Percentiles rank a stretch among this genome's conserved stretches.
Evolutionary conservation across 2,113 vertebrate species (phyloP).

Genomic region (Corydoras maculifer): DNA sequence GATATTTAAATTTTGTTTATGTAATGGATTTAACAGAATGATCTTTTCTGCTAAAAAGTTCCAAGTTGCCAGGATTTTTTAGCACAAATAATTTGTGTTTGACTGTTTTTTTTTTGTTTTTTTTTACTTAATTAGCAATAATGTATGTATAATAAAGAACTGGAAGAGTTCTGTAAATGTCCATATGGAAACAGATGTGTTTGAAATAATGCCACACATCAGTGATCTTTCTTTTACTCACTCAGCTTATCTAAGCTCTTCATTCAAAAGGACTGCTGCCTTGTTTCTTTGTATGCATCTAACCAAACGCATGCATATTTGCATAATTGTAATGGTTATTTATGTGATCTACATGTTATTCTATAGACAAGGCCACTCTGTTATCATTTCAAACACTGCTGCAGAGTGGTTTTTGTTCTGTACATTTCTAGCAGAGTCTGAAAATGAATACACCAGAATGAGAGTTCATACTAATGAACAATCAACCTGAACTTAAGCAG

Average conservation of each 20-base stretch:
- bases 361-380: background rate
- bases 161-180: conserved; percentile 17
- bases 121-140: conserved; percentile 63
- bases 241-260: no score
- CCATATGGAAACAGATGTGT: conserved; percentile 1
- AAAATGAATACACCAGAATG: no score
- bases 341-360: background rate
- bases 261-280: conserved; percentile 16
- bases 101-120: no score
- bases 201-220: no score
- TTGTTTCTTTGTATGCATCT: conserved; percentile 28
- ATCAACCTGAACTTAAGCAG: no score
- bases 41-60: no score
- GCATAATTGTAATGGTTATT: conserved; percentile 5
- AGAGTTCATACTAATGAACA: no score
- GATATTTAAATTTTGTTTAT: no score
- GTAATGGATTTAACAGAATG: no score
- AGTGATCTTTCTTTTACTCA: no score
- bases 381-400: background rate
- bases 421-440: no score
- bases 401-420: background rate
- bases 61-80: conserved; percentile 1
- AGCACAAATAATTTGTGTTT: background rate
- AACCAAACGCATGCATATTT: conserved; percentile 46
- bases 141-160: conserved; percentile 62